Evolutionary conservation across 2,797 vertebrate genomes (phyloP).

Genomic region (Brotula barbata): DNA sequence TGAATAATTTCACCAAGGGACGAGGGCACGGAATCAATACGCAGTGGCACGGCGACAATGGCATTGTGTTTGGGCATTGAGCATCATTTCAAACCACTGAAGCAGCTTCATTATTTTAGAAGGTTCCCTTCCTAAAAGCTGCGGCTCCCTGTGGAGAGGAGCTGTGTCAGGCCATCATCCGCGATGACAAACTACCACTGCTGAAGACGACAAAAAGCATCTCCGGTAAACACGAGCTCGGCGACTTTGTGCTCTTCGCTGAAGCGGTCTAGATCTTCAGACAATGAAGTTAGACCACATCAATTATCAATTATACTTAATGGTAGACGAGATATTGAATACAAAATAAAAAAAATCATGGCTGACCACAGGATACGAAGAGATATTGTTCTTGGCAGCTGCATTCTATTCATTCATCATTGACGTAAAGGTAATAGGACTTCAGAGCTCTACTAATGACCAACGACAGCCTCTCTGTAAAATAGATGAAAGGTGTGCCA

Average conservation of each 20-base stretch:
- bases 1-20: constrained; percentile 56
- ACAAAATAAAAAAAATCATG: constrained; percentile 69
- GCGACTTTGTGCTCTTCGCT: constrained; percentile 23
- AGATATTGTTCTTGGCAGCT: constrained; percentile 79
- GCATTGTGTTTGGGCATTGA: constrained; percentile 43
- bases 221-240: constrained; percentile 33
- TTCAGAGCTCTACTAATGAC: constrained; percentile 82
- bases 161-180: constrained; percentile 69
- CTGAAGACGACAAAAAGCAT: constrained; percentile 41
- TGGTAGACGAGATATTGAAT: constrained; percentile 68
- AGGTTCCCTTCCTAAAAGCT: constrained; percentile 46
- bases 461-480: constrained; percentile 81
- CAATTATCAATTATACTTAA: constrained; percentile 74
- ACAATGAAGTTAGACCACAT: constrained; percentile 62
- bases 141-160: constrained; percentile 61
- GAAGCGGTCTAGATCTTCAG: constrained; percentile 41
- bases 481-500: constrained; percentile 86
- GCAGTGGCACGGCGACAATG: constrained; percentile 49
- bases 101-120: constrained; percentile 63
- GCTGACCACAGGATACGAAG: constrained; percentile 73
- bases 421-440: constrained; percentile 83
- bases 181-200: constrained; percentile 49
- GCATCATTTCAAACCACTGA: constrained; percentile 54
- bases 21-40: constrained; percentile 32
- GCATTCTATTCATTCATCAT: constrained; percentile 82